Evolutionary conservation across 2,888 invertebrate species (phyloP), one percentile per base, ranked within the genome.

Genomic region (Tiliacea citrago): DNA sequence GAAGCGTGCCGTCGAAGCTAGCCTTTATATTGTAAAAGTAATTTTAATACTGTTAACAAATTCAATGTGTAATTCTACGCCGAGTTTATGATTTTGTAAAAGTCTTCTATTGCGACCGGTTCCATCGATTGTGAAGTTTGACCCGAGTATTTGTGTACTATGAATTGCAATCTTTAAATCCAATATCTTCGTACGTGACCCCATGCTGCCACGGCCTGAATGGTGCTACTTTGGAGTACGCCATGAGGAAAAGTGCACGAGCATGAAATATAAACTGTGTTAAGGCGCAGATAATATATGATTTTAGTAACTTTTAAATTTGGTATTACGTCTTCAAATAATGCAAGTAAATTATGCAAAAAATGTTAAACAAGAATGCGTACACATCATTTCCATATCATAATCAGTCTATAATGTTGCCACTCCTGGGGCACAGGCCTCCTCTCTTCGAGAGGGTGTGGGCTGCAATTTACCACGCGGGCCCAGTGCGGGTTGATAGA

Each of bases 21-120:
- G 86, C 77, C 47, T 81, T 80, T 83, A 83, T 83, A 82, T 73
- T 65, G 83, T 83, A 68, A 86, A 80, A 77, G 78, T 85, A 80
- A 87, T 87, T 85, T 82, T 76, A 80, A 75, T 79, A 83, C 79
- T 83, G 73, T 85, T 83, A 73, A 77, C 57, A 78, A 76, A 65
- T 85, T 79, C 72, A 77, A 83, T 83, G 62, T 58, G 73, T 81
- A 85, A 85, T 77, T 77, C 75, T 82, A 85, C 77, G 87, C 66
- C 57, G 58, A 77, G 76, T 86, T 79, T 70, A 71, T 79, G 66
- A 79, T 83, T 69, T 71, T 62, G 68, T 85, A 47, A 68, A 77
- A 74, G 74, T 81, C 24, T n/a, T 68, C 63, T 62, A 60, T 53
- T 39, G 53, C 35, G 51, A 73, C 71, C 51, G 57, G 75, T 77